Conservation (phyloP, 2,888 invertebrate genomes). For the Calameuta filiformis region DNA sequence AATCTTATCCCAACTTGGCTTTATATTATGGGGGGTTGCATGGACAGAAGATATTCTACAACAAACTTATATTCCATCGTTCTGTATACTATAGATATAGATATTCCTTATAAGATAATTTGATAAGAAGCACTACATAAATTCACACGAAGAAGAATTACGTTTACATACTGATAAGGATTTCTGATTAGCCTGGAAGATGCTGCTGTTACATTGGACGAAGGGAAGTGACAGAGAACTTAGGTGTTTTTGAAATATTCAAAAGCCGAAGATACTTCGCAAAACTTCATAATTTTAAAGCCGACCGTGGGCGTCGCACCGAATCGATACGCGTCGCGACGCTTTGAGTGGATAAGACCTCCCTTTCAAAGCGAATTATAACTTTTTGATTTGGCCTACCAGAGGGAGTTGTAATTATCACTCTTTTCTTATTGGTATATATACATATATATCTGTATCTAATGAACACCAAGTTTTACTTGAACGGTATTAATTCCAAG, state of each 20-base stretch:
- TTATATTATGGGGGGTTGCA: constrained; percentile 30
- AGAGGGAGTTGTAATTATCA: neutral
- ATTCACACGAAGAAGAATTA: no score
- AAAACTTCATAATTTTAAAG: neutral
- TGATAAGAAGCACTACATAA: no score
- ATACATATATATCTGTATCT: neutral
- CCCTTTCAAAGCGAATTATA: neutral
- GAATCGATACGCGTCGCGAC: neutral
- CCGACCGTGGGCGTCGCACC: neutral
- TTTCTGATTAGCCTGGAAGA: neutral
- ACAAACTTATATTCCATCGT: neutral
- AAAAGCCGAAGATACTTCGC: neutral
- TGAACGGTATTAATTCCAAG: neutral
- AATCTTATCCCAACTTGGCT: constrained; percentile 49
- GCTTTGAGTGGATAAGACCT: neutral
- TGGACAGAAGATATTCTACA: neutral
- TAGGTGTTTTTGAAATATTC: neutral
- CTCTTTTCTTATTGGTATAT: neutral
- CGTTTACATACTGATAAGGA: no score
- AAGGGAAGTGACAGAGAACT: neutral
- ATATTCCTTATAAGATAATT: neutral
- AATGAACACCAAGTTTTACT: neutral
- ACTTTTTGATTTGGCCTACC: neutral
- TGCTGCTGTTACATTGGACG: neutral
- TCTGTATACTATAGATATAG: neutral